phyloP scores from a whole-genome alignment of 2,113 vertebrate genomes.

The Campylomormyrus tamandua region DNA sequence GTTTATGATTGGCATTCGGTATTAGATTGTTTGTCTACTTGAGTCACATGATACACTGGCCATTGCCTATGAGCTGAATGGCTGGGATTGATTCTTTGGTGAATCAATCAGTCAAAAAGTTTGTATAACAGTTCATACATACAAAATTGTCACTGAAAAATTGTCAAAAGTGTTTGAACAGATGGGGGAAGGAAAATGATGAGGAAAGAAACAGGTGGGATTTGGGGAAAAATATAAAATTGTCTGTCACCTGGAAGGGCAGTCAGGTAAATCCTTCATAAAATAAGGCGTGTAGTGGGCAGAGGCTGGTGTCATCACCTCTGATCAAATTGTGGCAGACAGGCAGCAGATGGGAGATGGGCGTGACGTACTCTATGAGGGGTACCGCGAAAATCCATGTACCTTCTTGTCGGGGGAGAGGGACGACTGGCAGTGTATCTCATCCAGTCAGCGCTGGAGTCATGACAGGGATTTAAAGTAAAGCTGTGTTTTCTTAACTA shows the following conservation, averaged over 20 bases:
- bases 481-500: conserved; percentile 8
- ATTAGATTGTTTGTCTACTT: not conserved
- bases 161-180: not conserved
- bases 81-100: not conserved
- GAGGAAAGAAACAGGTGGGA: not conserved
- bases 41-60: not conserved
- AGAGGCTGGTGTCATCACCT: not conserved
- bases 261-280: not conserved
- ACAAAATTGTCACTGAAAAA: not conserved
- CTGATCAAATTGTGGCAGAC: not conserved
- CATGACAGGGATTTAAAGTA: conserved; percentile 12
- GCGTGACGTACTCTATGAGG: not conserved
- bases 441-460: not conserved
- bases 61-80: not conserved
- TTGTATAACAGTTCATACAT: not conserved
- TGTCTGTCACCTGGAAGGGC: not conserved
- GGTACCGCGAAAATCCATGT: not conserved
- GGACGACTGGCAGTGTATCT: not conserved
- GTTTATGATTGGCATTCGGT: not conserved
- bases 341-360: not conserved
- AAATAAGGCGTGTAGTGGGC: not conserved
- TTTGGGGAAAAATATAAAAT: not conserved
- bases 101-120: not conserved
- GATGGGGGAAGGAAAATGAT: not conserved
- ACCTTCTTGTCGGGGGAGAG: not conserved